Percentiles rank a stretch among this genome's conserved stretches.
Evolutionary conservation across 1,140 invertebrate species (phyloP).

Genomic region (Saccostrea glomerata): DNA sequence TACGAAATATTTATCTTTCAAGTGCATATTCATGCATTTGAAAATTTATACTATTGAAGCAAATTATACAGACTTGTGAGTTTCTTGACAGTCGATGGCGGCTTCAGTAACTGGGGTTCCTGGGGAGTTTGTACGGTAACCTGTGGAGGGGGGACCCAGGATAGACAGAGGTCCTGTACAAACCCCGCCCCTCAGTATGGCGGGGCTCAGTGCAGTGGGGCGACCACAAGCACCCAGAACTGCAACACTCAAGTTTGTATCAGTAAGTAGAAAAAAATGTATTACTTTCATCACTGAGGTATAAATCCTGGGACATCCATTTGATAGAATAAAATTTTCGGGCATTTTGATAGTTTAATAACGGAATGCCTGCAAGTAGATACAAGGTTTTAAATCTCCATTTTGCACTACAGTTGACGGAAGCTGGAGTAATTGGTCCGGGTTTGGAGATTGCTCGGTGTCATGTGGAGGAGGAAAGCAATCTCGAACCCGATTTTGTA

Average conservation of each 20-base stretch:
- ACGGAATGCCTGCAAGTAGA: no score
- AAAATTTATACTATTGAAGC: no score
- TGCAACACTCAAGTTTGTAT: conserved; percentile 37
- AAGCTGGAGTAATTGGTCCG: conserved; percentile 64
- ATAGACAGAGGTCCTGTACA: conserved; percentile 58
- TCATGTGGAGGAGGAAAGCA: conserved; percentile 64
- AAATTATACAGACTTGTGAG: no score
- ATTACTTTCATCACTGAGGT: background rate
- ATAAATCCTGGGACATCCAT: no score
- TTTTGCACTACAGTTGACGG: conserved; percentile 62
- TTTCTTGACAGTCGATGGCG: conserved; percentile 55
- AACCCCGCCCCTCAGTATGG: conserved; percentile 63
- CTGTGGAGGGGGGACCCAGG: conserved; percentile 62
- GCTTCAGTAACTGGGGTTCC: conserved; percentile 65
- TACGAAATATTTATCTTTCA: no score
- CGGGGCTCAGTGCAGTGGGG: conserved; percentile 60
- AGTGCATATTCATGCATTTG: no score
- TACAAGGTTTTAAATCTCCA: background rate
- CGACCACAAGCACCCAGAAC: background rate
- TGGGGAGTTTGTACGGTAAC: conserved; percentile 65
- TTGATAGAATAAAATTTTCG: no score
- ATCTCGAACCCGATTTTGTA: conserved; percentile 59
- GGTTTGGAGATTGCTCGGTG: conserved; percentile 61
- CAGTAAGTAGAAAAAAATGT: conserved; percentile 40
- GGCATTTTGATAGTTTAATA: no score